phyloP scores from a whole-genome alignment of 1,140 invertebrate species.

The Dreissena polymorpha region DNA sequence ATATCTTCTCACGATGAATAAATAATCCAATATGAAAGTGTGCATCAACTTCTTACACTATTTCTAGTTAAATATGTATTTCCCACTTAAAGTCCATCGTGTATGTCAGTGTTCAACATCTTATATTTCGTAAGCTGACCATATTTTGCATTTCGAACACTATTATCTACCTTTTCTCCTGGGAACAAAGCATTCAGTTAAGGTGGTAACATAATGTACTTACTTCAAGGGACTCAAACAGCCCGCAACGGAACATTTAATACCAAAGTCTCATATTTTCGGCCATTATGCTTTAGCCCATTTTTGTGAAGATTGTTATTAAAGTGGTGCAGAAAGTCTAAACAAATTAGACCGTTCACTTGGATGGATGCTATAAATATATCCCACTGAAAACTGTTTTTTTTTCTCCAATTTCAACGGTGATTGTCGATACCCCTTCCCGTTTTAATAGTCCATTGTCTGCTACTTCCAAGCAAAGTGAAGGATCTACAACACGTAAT shows the following conservation, averaged over 20 bases:
- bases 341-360: conserved; percentile 11
- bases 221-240: neutral
- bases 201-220: neutral
- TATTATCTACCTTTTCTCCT: neutral
- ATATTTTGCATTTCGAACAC: neutral
- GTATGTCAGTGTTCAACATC: no score
- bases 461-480: no score
- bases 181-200: neutral
- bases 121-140: neutral
- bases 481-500: neutral
- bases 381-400: no score
- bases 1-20: neutral
- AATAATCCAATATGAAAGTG: neutral
- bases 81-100: neutral
- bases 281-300: conserved; percentile 10
- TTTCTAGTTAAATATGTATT: neutral
- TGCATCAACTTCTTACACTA: neutral
- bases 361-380: conserved; percentile 9
- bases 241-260: neutral
- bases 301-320: neutral
- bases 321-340: conserved; percentile 30
- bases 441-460: conserved; percentile 3
- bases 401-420: neutral
- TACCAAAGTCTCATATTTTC: conserved; percentile 7
- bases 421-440: neutral